A percentile compares a stretch with the other conserved stretches of the same genome.
phyloP scores from a whole-genome alignment of 2,797 vertebrate genomes.

The Onychomys torridus region DNA sequence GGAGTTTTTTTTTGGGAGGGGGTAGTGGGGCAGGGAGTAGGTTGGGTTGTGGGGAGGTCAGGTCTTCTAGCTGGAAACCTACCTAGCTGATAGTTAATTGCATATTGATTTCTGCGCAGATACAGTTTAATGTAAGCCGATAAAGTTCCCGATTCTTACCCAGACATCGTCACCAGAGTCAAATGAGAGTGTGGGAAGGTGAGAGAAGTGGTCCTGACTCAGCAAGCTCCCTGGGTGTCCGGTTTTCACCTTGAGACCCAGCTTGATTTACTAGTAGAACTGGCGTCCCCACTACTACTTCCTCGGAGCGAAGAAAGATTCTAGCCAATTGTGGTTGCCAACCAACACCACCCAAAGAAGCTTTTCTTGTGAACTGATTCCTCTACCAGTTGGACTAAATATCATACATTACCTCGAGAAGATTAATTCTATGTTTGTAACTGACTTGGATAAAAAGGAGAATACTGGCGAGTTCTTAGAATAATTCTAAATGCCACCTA shows the following conservation, averaged over 20 bases:
- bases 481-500: slow-evolving; percentile 45
- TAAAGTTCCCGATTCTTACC: slow-evolving; percentile 54
- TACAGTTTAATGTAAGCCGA: slow-evolving; percentile 58
- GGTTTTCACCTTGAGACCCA: slow-evolving; percentile 29
- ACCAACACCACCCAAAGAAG: slow-evolving; percentile 5
- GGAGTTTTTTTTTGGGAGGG: not conserved
- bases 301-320: not conserved
- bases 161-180: not conserved
- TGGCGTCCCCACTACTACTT: rapidly evolving
- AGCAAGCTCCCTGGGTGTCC: not conserved
- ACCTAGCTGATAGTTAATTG: slow-evolving; percentile 65
- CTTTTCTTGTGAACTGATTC: slow-evolving; percentile 48
- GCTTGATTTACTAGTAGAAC: not conserved
- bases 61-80: slow-evolving; percentile 9
- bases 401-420: slow-evolving; percentile 47
- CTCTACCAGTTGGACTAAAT: slow-evolving; percentile 41
- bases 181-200: not conserved
- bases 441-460: slow-evolving; percentile 22
- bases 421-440: slow-evolving; percentile 64
- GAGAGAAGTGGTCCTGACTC: not conserved
- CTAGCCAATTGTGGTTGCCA: not conserved
- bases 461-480: slow-evolving; percentile 54
- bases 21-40: not conserved
- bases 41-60: not conserved
- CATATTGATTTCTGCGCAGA: slow-evolving; percentile 66